Evolutionary conservation across 2,113 vertebrate species (phyloP).

Genomic region (Takifugu flavidus): DNA sequence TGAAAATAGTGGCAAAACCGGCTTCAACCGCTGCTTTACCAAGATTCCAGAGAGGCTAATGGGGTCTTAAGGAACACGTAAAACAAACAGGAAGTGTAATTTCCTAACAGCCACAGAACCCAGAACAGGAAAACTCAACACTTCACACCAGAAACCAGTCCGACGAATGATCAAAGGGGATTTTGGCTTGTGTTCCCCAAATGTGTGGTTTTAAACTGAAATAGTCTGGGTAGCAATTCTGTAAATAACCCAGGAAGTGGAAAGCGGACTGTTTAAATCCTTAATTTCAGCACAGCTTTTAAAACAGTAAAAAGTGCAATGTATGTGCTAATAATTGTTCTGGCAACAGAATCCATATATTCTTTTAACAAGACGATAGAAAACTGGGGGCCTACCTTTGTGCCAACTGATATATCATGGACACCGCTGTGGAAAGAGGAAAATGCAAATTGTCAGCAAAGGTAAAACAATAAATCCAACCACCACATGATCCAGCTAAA

Average conservation of each 20-base stretch:
- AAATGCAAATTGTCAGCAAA: constrained; percentile 4
- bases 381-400: constrained; percentile 84
- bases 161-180: constrained; percentile 27
- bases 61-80: constrained; percentile 26
- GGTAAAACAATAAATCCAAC: not conserved
- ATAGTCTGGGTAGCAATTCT: constrained; percentile 30
- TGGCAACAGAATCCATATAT: not conserved
- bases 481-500: not conserved
- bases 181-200: too few species aligned
- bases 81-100: constrained; percentile 55
- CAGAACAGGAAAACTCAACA: constrained; percentile 4
- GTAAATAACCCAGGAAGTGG: constrained; percentile 15
- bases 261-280: too few species aligned
- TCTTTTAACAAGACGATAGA: not conserved
- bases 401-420: constrained; percentile 99
- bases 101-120: constrained; percentile 29
- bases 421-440: constrained; percentile 82
- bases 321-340: too few species aligned
- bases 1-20: not conserved
- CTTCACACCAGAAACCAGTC: constrained; percentile 14
- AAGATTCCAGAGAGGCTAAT: constrained; percentile 39
- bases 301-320: too few species aligned
- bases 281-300: too few species aligned
- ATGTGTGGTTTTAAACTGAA: not conserved
- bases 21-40: constrained; percentile 16